Base-by-base conservation (phyloP, 1,140 invertebrate species). In the Drosophila chauvacae region DNA sequence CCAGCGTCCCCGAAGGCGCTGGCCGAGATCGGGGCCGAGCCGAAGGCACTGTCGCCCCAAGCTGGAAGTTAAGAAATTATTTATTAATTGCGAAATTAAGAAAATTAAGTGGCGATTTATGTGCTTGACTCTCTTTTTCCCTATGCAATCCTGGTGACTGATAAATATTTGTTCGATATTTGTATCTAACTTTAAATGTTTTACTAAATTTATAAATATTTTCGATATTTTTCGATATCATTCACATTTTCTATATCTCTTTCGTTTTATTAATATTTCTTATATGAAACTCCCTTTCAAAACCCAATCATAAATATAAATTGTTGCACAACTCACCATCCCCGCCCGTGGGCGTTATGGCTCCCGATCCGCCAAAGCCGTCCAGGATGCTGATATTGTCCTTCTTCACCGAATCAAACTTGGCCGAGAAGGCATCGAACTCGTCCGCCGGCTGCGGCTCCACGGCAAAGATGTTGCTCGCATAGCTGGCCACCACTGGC, bases 371-470 rank as follows among this genome's bases (percentile, higher is more conserved):
- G 2, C 91, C 92, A 58, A 95, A 94, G 0, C 94, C 93, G 83
- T 94, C 94, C 60, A 64, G 71, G 77, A 79, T 91, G 75, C 79
- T 94, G 92, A 51, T 92, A 88, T 86, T 95, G 11, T 94, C 94
- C 72, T 93, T 92, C 70, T 94, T 94, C 5, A 94, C 95, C 47
- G 94, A 96, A 55, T 97, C 97, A 80, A 98, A 98, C 92, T 97
- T 97, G 2, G 96, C 96, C 4, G 96, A 95, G 81, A 98, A 98
- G 2, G 96, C 97, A 92, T 97, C 97, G 65, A 97, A 97, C 18
- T 95, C 95, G 71, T 96, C 96, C 3, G 93, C 96, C 2, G 93
- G 35, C 35, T 39, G 92, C n/a, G 48, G 48, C 16, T 92, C 91
- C 1, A 56, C 53, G 16, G 91, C 91, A 55, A 92, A 92, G 18